phyloP scores from a whole-genome alignment of 1,140 invertebrate species.

The Dendroctonus ponderosae region DNA sequence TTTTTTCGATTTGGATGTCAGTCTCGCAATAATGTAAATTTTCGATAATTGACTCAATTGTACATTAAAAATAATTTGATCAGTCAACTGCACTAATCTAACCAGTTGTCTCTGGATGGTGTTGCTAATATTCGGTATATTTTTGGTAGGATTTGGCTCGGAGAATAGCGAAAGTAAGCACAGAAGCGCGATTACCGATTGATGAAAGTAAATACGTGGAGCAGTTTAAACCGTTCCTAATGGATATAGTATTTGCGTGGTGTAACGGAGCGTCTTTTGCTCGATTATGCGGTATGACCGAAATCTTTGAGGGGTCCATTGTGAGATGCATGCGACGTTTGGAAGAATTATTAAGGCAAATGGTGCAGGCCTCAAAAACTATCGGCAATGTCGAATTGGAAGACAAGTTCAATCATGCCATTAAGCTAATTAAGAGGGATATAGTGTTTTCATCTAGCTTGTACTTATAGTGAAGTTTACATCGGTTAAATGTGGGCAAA shows the following conservation, averaged over 20 bases:
- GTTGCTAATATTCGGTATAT: background rate
- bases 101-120: background rate
- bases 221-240: slow-evolving; percentile 90
- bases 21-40: too few relatives aligned
- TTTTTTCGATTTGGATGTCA: too few relatives aligned
- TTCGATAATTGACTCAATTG: too few relatives aligned
- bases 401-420: slow-evolving; percentile 93
- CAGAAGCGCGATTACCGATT: slow-evolving; percentile 86
- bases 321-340: slow-evolving; percentile 95
- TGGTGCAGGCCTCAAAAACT: slow-evolving; percentile 94
- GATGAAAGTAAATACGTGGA: slow-evolving; percentile 92
- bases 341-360: slow-evolving; percentile 93
- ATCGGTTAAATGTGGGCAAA: too few relatives aligned
- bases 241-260: slow-evolving; percentile 98
- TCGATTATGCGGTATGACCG: slow-evolving; percentile 94
- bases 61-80: too few relatives aligned
- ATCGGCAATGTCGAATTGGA: slow-evolving; percentile 96
- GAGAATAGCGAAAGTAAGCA: slow-evolving; percentile 87
- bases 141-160: slow-evolving; percentile 76
- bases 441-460: slow-evolving; percentile 99
- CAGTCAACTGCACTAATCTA: too few relatives aligned
- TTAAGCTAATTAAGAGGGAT: slow-evolving; percentile 91
- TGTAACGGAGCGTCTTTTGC: slow-evolving; percentile 90
- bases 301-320: slow-evolving; percentile 98
- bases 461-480: slow-evolving; percentile 72